These are phyloP conservation scores for Pangasius larnaudii DNA, from an alignment of 2,797 vertebrate genomes.

Conservation along the genomic window DNA sequence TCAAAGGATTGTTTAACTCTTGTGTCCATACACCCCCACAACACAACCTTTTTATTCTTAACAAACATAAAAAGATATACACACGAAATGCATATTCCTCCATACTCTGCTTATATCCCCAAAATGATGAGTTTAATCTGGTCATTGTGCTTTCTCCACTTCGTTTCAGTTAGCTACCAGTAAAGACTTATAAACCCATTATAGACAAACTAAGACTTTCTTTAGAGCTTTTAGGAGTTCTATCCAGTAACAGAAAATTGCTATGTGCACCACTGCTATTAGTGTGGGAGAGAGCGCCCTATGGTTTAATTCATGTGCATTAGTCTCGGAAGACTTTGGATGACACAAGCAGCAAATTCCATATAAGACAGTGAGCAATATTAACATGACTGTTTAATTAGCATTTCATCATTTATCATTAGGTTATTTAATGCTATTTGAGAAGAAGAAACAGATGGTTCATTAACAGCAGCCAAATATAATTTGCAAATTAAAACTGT, in stretches of 20 bases:
- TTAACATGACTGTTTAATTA: constrained; percentile 13
- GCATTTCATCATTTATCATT: constrained; percentile 12
- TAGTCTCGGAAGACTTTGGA: not conserved
- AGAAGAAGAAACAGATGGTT: constrained; percentile 13
- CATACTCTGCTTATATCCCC: not conserved
- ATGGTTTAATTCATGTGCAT: not conserved
- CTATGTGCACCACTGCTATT: not conserved
- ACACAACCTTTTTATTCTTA: not conserved
- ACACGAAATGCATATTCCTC: not conserved
- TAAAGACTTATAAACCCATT: not conserved
- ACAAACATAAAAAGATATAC: not conserved
- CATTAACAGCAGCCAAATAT: constrained; percentile 31
- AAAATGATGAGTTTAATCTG: constrained; percentile 18
- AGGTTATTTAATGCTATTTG: not conserved
- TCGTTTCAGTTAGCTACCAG: not conserved
- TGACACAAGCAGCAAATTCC: not conserved
- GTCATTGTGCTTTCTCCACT: not conserved
- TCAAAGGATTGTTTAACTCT: not conserved
- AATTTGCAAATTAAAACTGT: constrained; percentile 18
- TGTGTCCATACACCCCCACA: not conserved
- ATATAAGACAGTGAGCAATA: not conserved
- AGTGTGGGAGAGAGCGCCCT: not conserved
- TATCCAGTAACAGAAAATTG: not conserved
- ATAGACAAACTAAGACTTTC: not conserved
- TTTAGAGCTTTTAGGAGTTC: not conserved